Evolutionary conservation across 2,797 vertebrate species (phyloP).

Genomic region (Corythornis leucogaster): DNA sequence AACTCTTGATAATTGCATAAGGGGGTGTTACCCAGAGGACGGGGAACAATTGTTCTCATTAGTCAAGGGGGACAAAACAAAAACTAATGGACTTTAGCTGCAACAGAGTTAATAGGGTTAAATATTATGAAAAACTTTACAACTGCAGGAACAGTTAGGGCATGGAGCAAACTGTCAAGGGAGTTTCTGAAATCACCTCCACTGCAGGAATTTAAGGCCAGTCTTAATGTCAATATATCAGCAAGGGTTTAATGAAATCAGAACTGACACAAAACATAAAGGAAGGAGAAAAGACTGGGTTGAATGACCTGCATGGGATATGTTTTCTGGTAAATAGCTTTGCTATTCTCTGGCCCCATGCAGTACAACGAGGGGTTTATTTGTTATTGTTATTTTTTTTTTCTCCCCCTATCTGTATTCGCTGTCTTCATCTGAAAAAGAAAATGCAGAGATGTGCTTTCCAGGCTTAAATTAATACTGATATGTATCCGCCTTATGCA

Average conservation of each 20-base stretch:
- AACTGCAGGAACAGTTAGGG: not conserved
- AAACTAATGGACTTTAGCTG: constrained; percentile 25
- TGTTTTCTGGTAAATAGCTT: not conserved
- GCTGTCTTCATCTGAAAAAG: not conserved
- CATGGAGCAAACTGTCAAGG: not conserved
- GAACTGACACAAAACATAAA: not conserved
- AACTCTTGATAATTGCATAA: constrained; percentile 43
- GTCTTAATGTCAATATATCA: not conserved
- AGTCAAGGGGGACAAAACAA: constrained; percentile 64
- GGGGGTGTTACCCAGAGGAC: constrained; percentile 40
- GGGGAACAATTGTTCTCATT: constrained; percentile 59
- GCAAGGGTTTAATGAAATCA: constrained; percentile 15
- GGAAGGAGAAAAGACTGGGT: not conserved
- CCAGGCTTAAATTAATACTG: constrained; percentile 28
- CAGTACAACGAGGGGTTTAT: not conserved
- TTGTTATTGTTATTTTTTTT: not conserved
- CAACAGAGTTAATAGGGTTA: constrained; percentile 22
- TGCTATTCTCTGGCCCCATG: not conserved
- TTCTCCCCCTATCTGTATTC: not conserved
- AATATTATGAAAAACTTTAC: constrained; percentile 36
- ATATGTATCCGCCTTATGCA: not conserved
- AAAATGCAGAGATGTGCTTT: not conserved
- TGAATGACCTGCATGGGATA: not conserved
- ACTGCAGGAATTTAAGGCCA: not conserved
- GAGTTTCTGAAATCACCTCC: not conserved